Evolutionary conservation across 2,797 vertebrate genomes (phyloP), one percentile per base, ranked within the genome.

Genomic region (Spheniscus humboldti): DNA sequence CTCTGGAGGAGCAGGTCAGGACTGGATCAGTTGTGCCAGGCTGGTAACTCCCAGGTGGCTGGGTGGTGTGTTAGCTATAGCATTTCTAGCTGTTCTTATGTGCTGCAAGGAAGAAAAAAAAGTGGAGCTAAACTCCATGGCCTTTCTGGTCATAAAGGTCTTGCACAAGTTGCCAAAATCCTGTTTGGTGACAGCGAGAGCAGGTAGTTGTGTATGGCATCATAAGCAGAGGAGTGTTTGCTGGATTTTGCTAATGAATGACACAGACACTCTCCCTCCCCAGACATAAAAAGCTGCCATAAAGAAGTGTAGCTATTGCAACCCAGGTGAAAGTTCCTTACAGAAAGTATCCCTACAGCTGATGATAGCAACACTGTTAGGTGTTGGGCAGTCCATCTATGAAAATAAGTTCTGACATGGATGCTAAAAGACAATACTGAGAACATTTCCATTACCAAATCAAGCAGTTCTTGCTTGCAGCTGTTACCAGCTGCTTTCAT

Each of bases 401-500:
- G 60, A 71, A 87, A 95, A 85, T 77, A 90, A 95, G 74, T 52
- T 55, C 73, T 90, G 82, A 67, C 62, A 57, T 8, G 16, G 64
- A 52, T 94, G 83, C 86, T 81, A 31, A 75, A 83, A 93, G 63
- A 84, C 74, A 82, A 52, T 80, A 92, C 45, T 47, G 71, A 92
- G 90, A 92, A 78, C 48, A 83, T 90, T 96, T 90, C 82, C 75
- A 85, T 94, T 95, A 96, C 90, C 83, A 86, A 94, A 71, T 90
- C 55, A 66, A 93, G 91, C 78, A 86, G 78, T 92, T 91, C 90
- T 90, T 93, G 86, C 93, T 96, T 20, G 27, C 92, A 95, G 94
- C 91, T 94, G 81, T 94, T 93, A 91, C 66, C 94, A 96, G 74
- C 95, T 96, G 93, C 82, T 93, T 93, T 92, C 87, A 23, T 88